phyloP scores from a whole-genome alignment of 2,113 vertebrate species.

The Orthochromis indermauri region DNA sequence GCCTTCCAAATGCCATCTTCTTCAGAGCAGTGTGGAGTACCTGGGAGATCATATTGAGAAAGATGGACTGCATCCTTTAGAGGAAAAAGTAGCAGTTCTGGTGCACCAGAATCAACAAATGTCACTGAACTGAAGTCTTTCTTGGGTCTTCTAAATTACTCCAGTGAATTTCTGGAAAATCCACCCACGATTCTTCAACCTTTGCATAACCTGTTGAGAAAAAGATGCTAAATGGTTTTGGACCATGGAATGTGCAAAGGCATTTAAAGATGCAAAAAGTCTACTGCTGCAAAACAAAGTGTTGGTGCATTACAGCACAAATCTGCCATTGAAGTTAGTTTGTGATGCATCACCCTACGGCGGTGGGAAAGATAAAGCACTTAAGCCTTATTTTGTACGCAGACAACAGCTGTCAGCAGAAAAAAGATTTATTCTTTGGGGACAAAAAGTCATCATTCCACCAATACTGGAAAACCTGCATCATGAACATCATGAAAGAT shows the following conservation, averaged over 20 bases:
- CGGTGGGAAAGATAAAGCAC: not conserved
- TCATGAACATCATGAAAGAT: not conserved
- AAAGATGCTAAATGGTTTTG: not conserved
- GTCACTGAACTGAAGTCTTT: not conserved
- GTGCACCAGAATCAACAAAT: fast-evolving
- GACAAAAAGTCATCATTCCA: not conserved
- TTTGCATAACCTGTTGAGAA: not conserved
- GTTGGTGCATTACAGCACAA: not conserved
- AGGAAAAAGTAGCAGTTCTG: not conserved
- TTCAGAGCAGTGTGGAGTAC: not conserved
- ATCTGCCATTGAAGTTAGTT: not conserved
- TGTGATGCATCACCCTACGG: not conserved
- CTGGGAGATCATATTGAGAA: fast-evolving
- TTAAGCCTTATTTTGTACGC: not conserved
- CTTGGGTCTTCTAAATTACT: not conserved
- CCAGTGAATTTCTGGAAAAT: not conserved
- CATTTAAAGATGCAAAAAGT: not conserved
- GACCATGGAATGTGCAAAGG: not conserved
- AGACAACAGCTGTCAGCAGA: not conserved
- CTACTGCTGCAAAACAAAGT: not conserved
- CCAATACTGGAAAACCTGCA: not conserved
- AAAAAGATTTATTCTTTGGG: not conserved
- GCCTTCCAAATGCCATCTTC: not conserved
- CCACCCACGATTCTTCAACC: fast-evolving
- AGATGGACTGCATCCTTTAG: not conserved